Base-by-base conservation (phyloP, 1,140 invertebrate species). In the Carposina sasakii region DNA sequence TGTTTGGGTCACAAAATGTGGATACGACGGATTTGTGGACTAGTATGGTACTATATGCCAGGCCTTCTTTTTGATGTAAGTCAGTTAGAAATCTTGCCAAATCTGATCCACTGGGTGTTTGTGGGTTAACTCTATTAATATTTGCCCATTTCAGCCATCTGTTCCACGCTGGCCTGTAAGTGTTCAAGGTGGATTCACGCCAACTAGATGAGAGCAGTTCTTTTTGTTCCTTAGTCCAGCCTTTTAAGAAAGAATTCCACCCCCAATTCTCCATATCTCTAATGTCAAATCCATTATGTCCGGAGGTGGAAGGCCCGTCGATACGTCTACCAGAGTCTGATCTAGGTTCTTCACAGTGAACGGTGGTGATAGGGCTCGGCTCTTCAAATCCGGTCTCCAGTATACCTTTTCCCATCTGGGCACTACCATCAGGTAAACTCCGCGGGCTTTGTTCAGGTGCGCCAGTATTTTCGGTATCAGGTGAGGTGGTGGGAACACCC, bases 61-160 rank as follows among this genome's bases (percentile, higher is more conserved):
- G 13, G 1, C 34, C 36, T 15, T 43, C 28, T 16, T 20, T 22
- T 34, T 22, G 16, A 16, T 10, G 26, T 8, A 43, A 15, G 28
- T 34, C 19, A 20, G 13, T 20, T 5, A 43, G 17, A 34, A 30
- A 45, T 15, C 1, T 16, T 12, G 48, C 39, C 16, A 50, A 19
- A 9, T 42, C 19, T 8, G 3, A 15, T 4, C 28, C 12, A 6
- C 5, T 9, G 2, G 40, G 48, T 2, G n/a, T 30, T 23, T 28
- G 23, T 12, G 39, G 39, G 2, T 17, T 24, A 12, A 36, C 30
- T 4, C 16, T 15, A 6, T 36, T 24, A 1, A 10, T 3, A 17
- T 12, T 39, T 40, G 48, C 60, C 51, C 54, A 63, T 4, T 28
- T 15, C 10, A 55, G 0, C 63, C 63, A 67, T 9, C 48, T 26